A percentile compares a stretch with the other conserved stretches of the same genome.
Evolutionary conservation across 1,140 invertebrate species (phyloP).

Genomic region (Drosophila kurseongensis): DNA sequence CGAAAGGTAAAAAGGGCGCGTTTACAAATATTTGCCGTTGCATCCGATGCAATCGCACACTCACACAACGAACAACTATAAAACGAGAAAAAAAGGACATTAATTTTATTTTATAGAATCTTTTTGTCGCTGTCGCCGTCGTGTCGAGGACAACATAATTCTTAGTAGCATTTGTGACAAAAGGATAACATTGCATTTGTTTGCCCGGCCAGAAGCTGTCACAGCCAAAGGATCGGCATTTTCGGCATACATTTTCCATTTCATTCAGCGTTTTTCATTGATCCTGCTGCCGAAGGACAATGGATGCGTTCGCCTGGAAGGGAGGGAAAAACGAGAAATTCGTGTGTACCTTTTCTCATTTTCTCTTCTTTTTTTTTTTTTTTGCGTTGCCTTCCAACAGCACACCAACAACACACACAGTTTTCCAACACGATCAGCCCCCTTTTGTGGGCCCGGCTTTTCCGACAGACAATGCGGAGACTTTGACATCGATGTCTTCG

Average conservation of each 20-base stretch:
- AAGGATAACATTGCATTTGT: constrained; percentile 67
- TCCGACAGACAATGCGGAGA: constrained; percentile 50
- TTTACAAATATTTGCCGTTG: constrained; percentile 71
- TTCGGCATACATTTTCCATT: constrained; percentile 31
- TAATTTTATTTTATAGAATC: constrained; percentile 56
- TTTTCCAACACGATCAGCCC: constrained; percentile 58
- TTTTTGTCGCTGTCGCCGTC: constrained; percentile 28
- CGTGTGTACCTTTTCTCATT: constrained; percentile 27
- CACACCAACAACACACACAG: not conserved
- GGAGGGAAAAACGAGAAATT: constrained; percentile 27
- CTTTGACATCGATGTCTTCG: constrained; percentile 52
- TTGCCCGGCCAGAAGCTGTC: constrained; percentile 58
- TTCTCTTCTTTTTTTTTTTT: not conserved
- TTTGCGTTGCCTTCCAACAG: not conserved
- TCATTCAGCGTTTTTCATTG: constrained; percentile 57
- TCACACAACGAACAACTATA: not conserved
- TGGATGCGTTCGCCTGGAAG: constrained; percentile 55
- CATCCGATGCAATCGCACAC: constrained; percentile 37
- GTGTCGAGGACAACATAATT: constrained; percentile 59
- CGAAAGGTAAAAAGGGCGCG: constrained; percentile 54
- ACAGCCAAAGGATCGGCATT: constrained; percentile 50
- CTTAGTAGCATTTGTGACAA: constrained; percentile 64
- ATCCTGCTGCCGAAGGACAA: constrained; percentile 45
- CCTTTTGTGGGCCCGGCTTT: constrained; percentile 52
- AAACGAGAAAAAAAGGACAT: constrained; percentile 50